These are phyloP conservation scores for Vanessa atalanta DNA, from an alignment of 1,140 invertebrate genomes.

Conservation along the genomic window DNA sequence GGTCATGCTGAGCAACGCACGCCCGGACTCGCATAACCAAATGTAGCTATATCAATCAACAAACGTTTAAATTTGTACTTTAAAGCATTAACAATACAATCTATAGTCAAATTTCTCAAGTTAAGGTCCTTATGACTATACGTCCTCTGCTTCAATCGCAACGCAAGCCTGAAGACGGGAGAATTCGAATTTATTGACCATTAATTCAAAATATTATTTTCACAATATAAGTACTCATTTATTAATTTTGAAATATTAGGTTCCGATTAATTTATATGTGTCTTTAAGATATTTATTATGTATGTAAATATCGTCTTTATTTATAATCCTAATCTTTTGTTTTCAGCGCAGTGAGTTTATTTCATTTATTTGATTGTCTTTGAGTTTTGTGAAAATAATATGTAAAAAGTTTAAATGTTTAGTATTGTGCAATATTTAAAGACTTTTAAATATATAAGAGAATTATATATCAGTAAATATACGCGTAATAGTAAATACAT, in stretches of 20 bases:
- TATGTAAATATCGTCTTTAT: constrained; percentile 79
- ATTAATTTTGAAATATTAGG: constrained; percentile 81
- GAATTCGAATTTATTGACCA: constrained; percentile 81
- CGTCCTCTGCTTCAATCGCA: constrained; percentile 51
- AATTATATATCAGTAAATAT: too few species aligned
- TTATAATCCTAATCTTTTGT: constrained; percentile 77
- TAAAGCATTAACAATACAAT: constrained; percentile 38
- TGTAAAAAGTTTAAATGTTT: neutral
- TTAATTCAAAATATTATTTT: constrained; percentile 82
- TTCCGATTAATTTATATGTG: constrained; percentile 81
- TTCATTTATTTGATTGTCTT: constrained; percentile 19
- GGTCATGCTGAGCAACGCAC: constrained; percentile 78
- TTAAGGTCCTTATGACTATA: constrained; percentile 38
- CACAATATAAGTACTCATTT: constrained; percentile 81
- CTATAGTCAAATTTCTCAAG: neutral
- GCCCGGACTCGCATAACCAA: constrained; percentile 46
- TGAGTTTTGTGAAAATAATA: neutral
- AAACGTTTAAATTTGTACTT: constrained; percentile 56
- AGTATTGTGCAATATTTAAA: neutral
- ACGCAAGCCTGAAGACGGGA: constrained; percentile 78
- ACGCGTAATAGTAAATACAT: too few species aligned
- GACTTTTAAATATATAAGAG: too few species aligned
- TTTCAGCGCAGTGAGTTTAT: constrained; percentile 43
- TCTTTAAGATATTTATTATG: constrained; percentile 80
- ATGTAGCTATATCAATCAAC: constrained; percentile 42